Base-by-base conservation (phyloP, 2,797 vertebrate genomes). In the Myripristis murdjan region DNA sequence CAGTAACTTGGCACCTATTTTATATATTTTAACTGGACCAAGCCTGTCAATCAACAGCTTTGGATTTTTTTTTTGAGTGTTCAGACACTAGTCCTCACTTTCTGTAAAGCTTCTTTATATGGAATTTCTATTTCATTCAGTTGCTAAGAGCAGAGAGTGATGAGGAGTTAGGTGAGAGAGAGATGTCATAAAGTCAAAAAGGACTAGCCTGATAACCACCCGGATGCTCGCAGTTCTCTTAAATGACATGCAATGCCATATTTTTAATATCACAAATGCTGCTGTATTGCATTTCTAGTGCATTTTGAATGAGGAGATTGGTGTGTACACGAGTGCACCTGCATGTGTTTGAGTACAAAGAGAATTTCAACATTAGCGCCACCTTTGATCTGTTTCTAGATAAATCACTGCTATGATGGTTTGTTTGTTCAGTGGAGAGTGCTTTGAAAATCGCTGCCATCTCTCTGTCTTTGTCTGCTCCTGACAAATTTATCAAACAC, bases 381-480 rank as follows among this genome's bases (percentile, higher is more conserved):
- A 81, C 80, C 69, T 87, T 89, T 88, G 84, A 90, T 86, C 85
- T 73, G 58, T 61, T 59, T 70, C 16, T 16, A 59, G 84, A 89
- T 84, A 87, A 82, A 86, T 78, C 75, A 37, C 61, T 12, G 57
- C 58, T 0, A 15, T 64, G 75, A 41, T 28, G 60, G 46, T 74
- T 70, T 80, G 79, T 86, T 79, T 85, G 81, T 73, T 79, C 23
- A 28, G 26, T 22, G 24, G 39, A 60, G 46, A 55, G 23, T 1
- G 73, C 79, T 90, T 89, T 87, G 79, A 88, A 84, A 88, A 80
- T 64, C 66, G 63, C 62, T 76, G 54, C 64, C 64, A 52, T 70
- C 55, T 51, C 4, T 39, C 35, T 39, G 9, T 60, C 56, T 35
- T 12, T 12, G 52, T 65, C 57, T 70, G 2, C 51, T 67, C 22